Evolutionary conservation across 2,113 vertebrate genomes (phyloP), one percentile per base, ranked within the genome.

Genomic region (Epinephelus moara): DNA sequence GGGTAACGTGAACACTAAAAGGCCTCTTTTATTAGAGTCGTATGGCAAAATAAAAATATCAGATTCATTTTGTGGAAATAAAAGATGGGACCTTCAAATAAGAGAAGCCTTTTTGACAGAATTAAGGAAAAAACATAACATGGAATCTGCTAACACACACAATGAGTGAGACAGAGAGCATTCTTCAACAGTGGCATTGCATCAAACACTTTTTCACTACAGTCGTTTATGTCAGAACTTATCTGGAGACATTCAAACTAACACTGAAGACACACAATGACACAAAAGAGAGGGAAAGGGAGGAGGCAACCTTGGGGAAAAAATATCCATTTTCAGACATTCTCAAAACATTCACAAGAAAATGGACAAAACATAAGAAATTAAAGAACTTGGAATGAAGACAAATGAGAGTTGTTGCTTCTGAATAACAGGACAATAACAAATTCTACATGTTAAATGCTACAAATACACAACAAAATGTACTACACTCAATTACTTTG

Each of bases 101-200:
- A 93, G 75, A 90, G 91, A 92, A 91, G 85, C 87, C 87, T 91
- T 92, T 92, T 88, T 60, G 70, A 89, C 75, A 70, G 52, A 88
- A 80, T 76, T 49, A 73, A 83, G 73, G 37, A 73, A 75, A 30
- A 11, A 78, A 53, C 15, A 52, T 4, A 81, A 82, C 25, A 86
- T 89, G 84, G 60, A 84, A 61, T 83, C 67, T 74, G 81, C 53
- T 75, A 47, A 82, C 40, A 87, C 40, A 79, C 66, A 89, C 75
- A 90, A 84, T 75, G 85, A 86, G 60, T 68, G 80, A 88, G 53
- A 91, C 70, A 86, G 86, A 89, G 80, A 85, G 42, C 80, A 77
- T 84, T 91, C 86, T 80, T 88, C n/a, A 70, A 78, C 68, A 79
- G 60, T 76, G 78, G 60, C 78, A 85, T 64, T 88, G 79, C 86